phyloP scores from a whole-genome alignment of 2,113 vertebrate species.

The Nothocercus nigrocapillus region DNA sequence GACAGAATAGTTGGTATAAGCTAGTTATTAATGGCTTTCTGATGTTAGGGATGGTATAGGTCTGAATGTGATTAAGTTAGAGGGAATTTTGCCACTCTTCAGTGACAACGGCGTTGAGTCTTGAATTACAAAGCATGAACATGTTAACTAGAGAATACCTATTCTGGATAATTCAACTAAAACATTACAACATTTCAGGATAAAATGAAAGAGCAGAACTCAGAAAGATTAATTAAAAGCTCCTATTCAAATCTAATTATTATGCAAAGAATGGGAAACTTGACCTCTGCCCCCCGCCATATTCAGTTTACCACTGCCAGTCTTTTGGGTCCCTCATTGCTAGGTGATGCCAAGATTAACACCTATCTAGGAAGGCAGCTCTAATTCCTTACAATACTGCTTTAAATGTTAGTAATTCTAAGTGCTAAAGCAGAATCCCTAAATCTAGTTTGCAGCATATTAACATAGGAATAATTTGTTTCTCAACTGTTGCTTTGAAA shows the following conservation, averaged over 20 bases:
- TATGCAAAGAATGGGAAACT: background rate
- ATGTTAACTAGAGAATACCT: background rate
- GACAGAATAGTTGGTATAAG: constrained; percentile 14
- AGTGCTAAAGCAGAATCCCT: background rate
- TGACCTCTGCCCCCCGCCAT: background rate
- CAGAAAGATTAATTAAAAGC: background rate
- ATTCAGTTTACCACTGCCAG: background rate
- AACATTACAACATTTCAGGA: background rate
- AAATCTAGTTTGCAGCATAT: background rate
- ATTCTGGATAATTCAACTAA: background rate
- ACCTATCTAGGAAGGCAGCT: background rate
- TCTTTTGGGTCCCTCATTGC: background rate
- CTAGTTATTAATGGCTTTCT: constrained; percentile 53
- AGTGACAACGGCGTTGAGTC: background rate
- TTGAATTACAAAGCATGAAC: constrained; percentile 1
- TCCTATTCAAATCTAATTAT: background rate
- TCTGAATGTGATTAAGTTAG: constrained; percentile 40
- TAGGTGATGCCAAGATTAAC: background rate
- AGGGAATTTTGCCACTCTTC: constrained; percentile 12
- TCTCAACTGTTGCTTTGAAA: constrained; percentile 46
- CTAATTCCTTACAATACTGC: background rate
- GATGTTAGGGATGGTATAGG: background rate
- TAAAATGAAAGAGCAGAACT: background rate
- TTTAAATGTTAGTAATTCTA: background rate
- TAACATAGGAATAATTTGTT: constrained; percentile 19